Conservation (phyloP, 2,888 invertebrate genomes). For the Chloromyia formosa region DNA sequence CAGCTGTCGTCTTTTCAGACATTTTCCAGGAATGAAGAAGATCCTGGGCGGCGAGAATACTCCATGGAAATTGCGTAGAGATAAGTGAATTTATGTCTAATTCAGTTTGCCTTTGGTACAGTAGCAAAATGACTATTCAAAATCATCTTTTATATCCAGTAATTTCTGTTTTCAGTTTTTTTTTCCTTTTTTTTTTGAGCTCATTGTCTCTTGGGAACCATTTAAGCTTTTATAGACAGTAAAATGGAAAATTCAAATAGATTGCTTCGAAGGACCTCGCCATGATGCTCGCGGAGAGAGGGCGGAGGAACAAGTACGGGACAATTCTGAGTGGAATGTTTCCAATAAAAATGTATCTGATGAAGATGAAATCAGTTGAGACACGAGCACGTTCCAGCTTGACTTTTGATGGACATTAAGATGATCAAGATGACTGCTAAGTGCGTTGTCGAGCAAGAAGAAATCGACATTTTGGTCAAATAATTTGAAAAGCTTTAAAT, state of each 20-base stretch:
- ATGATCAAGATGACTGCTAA: too few relatives aligned
- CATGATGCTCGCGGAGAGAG: too few relatives aligned
- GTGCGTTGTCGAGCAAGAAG: too few relatives aligned
- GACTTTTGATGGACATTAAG: too few relatives aligned
- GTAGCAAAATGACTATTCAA: background rate
- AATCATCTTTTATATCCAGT: background rate
- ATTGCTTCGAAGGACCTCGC: background rate
- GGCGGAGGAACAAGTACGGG: too few relatives aligned
- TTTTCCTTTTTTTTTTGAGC: background rate
- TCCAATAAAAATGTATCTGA: too few relatives aligned
- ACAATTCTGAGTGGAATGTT: too few relatives aligned
- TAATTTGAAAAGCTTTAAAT: too few relatives aligned
- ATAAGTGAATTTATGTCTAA: conserved; percentile 4
- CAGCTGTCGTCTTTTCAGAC: background rate
- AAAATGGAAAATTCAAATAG: conserved; percentile 6
- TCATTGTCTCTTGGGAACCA: background rate
- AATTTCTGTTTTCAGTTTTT: too few relatives aligned
- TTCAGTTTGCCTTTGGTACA: background rate
- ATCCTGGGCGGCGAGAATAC: background rate
- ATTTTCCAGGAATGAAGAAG: background rate
- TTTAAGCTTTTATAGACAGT: background rate
- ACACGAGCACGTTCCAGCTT: too few relatives aligned
- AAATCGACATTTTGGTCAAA: too few relatives aligned
- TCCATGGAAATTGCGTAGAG: background rate
- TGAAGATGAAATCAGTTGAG: too few relatives aligned